Conservation (phyloP, 2,888 invertebrate genomes). For the Myathropa florea region DNA sequence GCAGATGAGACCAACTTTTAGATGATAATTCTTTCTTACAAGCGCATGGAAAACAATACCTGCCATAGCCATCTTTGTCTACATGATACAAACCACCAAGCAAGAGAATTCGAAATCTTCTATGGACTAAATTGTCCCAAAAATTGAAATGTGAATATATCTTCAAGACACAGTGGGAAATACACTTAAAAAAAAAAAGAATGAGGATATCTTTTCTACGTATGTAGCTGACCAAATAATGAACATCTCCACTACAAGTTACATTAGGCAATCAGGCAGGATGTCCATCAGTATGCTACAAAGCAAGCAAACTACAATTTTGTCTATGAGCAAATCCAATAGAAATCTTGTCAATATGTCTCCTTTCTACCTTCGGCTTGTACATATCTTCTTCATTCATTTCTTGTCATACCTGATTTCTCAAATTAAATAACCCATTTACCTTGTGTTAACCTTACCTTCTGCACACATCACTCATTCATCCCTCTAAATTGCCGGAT, state of each 20-base stretch:
- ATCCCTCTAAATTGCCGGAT: slow-evolving; percentile 2
- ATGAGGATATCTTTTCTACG: too few species aligned
- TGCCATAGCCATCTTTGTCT: too few species aligned
- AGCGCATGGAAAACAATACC: too few species aligned
- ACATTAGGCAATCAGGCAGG: neutral
- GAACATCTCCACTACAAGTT: neutral
- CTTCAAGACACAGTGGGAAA: too few species aligned
- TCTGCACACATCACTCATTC: slow-evolving; percentile 28
- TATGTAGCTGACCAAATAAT: too few species aligned
- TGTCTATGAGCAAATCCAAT: neutral
- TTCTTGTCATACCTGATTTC: neutral
- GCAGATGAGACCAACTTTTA: too few species aligned
- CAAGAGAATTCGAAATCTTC: too few species aligned
- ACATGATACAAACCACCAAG: too few species aligned
- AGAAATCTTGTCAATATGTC: neutral
- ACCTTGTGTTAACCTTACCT: slow-evolving; percentile 11
- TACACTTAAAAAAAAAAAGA: too few species aligned
- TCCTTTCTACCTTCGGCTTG: neutral
- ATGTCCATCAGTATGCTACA: neutral
- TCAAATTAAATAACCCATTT: slow-evolving; percentile 26
- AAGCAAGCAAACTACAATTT: neutral
- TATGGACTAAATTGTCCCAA: too few species aligned
- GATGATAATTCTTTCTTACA: too few species aligned
- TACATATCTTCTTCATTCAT: neutral
- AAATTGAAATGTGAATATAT: too few species aligned